Conservation (phyloP, 2,888 invertebrate species). For the Yponomeuta cagnagella region DNA sequence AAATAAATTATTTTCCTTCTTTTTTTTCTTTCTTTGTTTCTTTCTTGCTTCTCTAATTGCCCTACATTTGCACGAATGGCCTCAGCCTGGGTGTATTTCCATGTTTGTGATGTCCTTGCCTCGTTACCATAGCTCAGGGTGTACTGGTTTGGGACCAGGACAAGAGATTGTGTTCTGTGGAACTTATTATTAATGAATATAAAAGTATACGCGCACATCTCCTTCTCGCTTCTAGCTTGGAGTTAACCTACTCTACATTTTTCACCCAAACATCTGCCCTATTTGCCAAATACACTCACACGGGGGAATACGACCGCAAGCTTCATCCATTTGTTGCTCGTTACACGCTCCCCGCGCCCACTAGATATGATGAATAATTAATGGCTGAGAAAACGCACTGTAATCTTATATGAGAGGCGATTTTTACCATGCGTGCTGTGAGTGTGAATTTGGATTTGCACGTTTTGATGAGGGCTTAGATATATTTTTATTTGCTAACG, state of each 20-base stretch:
- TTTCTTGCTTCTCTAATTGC: no score
- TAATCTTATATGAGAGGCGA: constrained; percentile 20
- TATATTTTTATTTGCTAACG: neutral
- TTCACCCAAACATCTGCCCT: neutral
- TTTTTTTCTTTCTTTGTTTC: no score
- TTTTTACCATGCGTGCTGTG: neutral
- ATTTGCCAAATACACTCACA: neutral
- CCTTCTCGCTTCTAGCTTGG: neutral
- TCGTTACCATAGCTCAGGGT: no score
- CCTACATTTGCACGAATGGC: no score
- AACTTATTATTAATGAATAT: no score
- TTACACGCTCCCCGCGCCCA: constrained; percentile 34
- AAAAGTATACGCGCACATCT: no score
- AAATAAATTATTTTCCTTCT: no score
- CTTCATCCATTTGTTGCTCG: constrained; percentile 42
- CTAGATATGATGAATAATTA: constrained; percentile 55
- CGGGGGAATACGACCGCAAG: constrained; percentile 18
- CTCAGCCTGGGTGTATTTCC: no score
- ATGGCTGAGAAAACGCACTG: constrained; percentile 32
- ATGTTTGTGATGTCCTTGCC: no score
- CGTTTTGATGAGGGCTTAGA: neutral
- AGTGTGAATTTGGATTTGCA: neutral
- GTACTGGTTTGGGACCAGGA: no score
- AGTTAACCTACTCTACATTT: neutral
- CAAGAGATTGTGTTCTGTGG: no score